A percentile compares a stretch with the other conserved stretches of the same genome.
Conservation (phyloP, 1,140 invertebrate genomes). For the Sycobia sp. region DNA sequence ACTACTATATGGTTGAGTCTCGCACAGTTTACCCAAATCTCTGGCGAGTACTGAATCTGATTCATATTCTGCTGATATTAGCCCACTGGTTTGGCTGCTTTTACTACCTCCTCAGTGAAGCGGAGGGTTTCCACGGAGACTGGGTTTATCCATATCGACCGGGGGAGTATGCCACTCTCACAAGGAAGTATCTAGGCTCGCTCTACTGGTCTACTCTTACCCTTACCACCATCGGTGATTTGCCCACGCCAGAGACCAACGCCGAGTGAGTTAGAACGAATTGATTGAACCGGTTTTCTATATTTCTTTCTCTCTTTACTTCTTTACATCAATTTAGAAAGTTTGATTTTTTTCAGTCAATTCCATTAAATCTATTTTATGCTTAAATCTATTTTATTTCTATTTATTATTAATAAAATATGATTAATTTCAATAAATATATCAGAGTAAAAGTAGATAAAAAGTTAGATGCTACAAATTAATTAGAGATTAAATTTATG, state of each 20-base stretch:
- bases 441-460: too few relatives aligned
- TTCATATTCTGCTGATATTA: constrained; percentile 91
- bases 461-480: too few relatives aligned
- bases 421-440: too few relatives aligned
- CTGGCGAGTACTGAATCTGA: constrained; percentile 93
- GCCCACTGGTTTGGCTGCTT: constrained; percentile 98
- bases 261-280: constrained; percentile 90
- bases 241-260: constrained; percentile 93
- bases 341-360: constrained; percentile 1
- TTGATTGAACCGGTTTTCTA: constrained; percentile 25
- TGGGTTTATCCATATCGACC: constrained; percentile 91
- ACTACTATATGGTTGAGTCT: constrained; percentile 95
- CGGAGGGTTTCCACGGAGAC: constrained; percentile 86
- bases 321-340: background rate
- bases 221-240: constrained; percentile 93
- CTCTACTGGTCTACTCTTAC: constrained; percentile 96
- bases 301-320: constrained; percentile 8
- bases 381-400: too few relatives aligned
- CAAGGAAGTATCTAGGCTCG: constrained; percentile 91
- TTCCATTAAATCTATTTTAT: background rate
- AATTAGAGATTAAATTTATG: too few relatives aligned
- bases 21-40: constrained; percentile 94
- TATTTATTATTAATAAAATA: too few relatives aligned
- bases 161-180: constrained; percentile 83
- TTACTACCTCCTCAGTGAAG: constrained; percentile 92